A percentile compares a stretch with the other conserved stretches of the same genome.
Conservation (phyloP, 2,888 invertebrate genomes). For the Melanophora roralis region DNA sequence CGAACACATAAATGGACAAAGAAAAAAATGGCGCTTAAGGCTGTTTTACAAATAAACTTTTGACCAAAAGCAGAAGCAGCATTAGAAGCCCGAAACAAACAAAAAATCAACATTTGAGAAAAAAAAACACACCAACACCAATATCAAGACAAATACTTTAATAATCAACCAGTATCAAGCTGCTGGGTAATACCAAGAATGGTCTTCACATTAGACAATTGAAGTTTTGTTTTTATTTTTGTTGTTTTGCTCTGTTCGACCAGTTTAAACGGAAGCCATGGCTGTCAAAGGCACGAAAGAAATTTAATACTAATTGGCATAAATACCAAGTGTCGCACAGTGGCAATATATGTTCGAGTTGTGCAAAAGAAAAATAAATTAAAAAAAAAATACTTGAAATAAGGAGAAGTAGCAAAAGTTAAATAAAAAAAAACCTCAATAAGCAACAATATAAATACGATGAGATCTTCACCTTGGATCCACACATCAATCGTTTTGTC, state of each 20-base stretch:
- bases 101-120: slow-evolving; percentile 62
- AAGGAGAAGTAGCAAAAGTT: slow-evolving; percentile 28
- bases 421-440: slow-evolving; percentile 15
- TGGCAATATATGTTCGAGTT: slow-evolving; percentile 66
- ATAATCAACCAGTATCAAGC: slow-evolving; percentile 42
- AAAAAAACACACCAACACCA: slow-evolving; percentile 56
- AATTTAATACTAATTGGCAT: slow-evolving; percentile 77
- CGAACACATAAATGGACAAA: slow-evolving; percentile 61
- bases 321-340: slow-evolving; percentile 75
- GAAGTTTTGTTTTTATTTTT: slow-evolving; percentile 15
- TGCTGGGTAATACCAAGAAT: slow-evolving; percentile 47
- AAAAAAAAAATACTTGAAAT: slow-evolving; percentile 12
- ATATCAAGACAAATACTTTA: slow-evolving; percentile 63
- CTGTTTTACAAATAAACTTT: slow-evolving; percentile 60
- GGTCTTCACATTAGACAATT: slow-evolving; percentile 61
- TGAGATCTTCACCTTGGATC: slow-evolving; percentile 75
- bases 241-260: slow-evolving; percentile 60
- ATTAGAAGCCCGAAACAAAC: slow-evolving; percentile 27
- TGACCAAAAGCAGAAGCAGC: slow-evolving; percentile 36
- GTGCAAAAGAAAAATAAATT: slow-evolving; percentile 55
- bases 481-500: slow-evolving; percentile 74
- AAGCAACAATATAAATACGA: slow-evolving; percentile 60
- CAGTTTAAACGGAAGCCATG: slow-evolving; percentile 75
- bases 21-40: slow-evolving; percentile 72
- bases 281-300: slow-evolving; percentile 71